Conservation (phyloP, 2,888 invertebrate species). For the Apoda limacodes region DNA sequence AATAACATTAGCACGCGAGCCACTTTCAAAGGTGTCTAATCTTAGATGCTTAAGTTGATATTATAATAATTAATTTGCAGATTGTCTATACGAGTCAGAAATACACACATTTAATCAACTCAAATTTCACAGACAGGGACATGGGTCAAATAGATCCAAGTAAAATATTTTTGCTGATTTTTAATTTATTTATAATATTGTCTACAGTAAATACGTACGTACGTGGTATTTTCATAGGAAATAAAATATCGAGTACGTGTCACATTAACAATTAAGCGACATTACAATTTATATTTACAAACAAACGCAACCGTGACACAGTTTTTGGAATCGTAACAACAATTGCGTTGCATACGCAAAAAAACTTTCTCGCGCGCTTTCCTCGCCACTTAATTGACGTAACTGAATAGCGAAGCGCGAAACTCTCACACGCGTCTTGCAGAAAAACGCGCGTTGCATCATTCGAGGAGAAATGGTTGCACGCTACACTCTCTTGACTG, state of each 20-base stretch:
- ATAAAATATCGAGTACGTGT: slow-evolving; percentile 33
- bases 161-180: too few relatives aligned
- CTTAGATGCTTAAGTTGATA: too few relatives aligned
- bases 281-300: slow-evolving; percentile 50
- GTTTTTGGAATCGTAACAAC: slow-evolving; percentile 22
- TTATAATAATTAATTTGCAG: too few relatives aligned
- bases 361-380: slow-evolving; percentile 64
- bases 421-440: slow-evolving; percentile 57
- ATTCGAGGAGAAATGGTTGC: slow-evolving; percentile 63
- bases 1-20: too few relatives aligned
- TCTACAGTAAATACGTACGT: slow-evolving; percentile 10
- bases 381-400: slow-evolving; percentile 64
- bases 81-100: too few relatives aligned
- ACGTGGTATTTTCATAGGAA: slow-evolving; percentile 24
- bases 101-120: neutral
- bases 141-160: too few relatives aligned
- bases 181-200: too few relatives aligned
- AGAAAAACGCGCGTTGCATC: slow-evolving; percentile 63
- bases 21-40: too few relatives aligned
- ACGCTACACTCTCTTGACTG: slow-evolving; percentile 52
- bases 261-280: too few relatives aligned
- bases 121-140: neutral
- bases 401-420: slow-evolving; percentile 59
- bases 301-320: slow-evolving; percentile 59
- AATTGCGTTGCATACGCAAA: slow-evolving; percentile 43